Evolutionary conservation across 2,797 vertebrate species (phyloP).

Genomic region (Kryptolebias ocellatus): DNA sequence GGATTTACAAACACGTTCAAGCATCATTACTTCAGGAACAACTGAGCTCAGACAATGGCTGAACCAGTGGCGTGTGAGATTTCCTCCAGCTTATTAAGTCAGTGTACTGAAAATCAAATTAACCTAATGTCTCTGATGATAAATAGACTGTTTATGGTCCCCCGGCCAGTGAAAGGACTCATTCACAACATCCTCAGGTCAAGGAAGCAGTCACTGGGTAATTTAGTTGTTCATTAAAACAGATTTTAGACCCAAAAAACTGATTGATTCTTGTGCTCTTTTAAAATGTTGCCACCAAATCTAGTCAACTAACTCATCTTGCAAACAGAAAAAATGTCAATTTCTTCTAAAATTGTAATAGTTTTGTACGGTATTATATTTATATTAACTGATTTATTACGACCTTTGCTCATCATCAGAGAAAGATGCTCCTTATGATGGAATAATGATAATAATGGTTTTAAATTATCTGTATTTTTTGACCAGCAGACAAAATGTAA

Average conservation of each 20-base stretch:
- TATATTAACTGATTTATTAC: no score
- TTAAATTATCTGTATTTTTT: no score
- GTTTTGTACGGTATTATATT: no score
- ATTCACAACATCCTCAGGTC: constrained; percentile 39
- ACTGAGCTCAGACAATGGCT: constrained; percentile 29
- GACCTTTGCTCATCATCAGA: no score
- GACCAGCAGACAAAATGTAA: no score
- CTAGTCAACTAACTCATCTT: background rate
- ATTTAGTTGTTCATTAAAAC: constrained; percentile 6
- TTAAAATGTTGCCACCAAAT: background rate
- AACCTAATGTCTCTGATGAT: constrained; percentile 54
- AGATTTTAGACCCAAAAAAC: constrained; percentile 14
- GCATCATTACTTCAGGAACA: constrained; percentile 24
- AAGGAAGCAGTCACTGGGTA: constrained; percentile 15
- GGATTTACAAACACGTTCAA: constrained; percentile 25
- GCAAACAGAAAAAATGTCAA: no score
- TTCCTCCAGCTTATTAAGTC: constrained; percentile 51
- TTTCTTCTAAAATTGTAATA: no score
- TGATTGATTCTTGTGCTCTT: constrained; percentile 1
- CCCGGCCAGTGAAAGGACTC: constrained; percentile 29
- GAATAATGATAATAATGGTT: no score
- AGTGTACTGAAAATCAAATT: constrained; percentile 50
- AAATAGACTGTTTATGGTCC: constrained; percentile 52
- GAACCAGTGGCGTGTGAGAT: constrained; percentile 47
- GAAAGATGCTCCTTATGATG: no score